A percentile compares a stretch with the other conserved stretches of the same genome.
These are phyloP conservation scores for Caradrina clavipalpis DNA, from an alignment of 2,888 invertebrate species.

Conservation along the genomic window DNA sequence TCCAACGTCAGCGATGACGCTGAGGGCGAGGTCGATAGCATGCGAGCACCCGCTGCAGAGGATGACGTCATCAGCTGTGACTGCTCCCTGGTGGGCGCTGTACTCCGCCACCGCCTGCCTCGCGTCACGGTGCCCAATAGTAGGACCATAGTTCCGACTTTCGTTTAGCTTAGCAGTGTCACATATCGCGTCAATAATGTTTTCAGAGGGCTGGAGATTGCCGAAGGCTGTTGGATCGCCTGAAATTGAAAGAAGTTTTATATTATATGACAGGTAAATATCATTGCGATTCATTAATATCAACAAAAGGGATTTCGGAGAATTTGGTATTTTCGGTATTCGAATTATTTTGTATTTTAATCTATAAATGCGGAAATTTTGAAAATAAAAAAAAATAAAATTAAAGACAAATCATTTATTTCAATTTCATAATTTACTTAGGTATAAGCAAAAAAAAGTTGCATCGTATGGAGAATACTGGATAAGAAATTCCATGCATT, in stretches of 20 bases:
- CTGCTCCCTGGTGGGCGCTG: constrained; percentile 92
- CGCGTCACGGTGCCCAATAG: constrained; percentile 94
- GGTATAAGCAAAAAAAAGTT: no score
- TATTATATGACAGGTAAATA: not conserved
- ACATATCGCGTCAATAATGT: constrained; percentile 94
- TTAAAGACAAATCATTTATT: no score
- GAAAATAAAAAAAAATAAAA: no score
- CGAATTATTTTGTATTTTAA: no score
- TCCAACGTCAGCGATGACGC: constrained; percentile 95
- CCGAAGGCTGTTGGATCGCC: constrained; percentile 99
- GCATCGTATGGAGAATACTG: no score
- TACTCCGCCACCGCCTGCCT: constrained; percentile 96
- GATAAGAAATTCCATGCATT: no score
- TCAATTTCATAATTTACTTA: no score
- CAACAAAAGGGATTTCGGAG: no score
- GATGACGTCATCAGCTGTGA: constrained; percentile 94
- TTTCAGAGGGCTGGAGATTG: constrained; percentile 95
- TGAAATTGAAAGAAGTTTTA: constrained; percentile 74
- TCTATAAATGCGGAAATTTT: no score
- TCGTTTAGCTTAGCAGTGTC: constrained; percentile 92
- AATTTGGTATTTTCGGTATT: no score
- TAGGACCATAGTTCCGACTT: constrained; percentile 96
- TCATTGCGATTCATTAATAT: no score
- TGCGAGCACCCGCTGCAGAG: constrained; percentile 98
- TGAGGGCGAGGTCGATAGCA: constrained; percentile 97